Percentiles rank a stretch among this genome's conserved stretches.
Conservation (phyloP, 2,113 vertebrate species). For the Glareola pratincola region DNA sequence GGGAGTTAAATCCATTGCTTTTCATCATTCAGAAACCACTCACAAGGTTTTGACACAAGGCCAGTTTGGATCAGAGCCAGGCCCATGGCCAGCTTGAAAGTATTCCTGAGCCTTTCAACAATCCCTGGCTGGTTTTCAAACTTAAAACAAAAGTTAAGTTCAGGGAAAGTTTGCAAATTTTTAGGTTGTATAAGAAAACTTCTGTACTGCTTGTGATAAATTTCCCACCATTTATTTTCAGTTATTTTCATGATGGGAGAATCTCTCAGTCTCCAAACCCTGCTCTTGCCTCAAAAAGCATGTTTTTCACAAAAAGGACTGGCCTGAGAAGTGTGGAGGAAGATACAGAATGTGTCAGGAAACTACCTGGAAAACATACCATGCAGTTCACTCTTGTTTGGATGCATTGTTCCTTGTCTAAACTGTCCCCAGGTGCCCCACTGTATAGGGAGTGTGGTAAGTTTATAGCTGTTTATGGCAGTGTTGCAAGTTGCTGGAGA, state of each 20-base stretch:
- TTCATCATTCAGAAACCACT: conserved; percentile 56
- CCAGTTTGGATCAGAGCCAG: conserved; percentile 29
- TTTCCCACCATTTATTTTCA: background rate
- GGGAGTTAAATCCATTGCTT: conserved; percentile 21
- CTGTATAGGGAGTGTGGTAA: background rate
- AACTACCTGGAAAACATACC: background rate
- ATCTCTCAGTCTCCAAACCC: background rate
- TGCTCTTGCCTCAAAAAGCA: background rate
- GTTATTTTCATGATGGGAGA: background rate
- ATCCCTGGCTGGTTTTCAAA: conserved; percentile 52
- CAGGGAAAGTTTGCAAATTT: conserved; percentile 30
- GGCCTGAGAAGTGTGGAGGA: background rate
- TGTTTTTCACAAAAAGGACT: background rate
- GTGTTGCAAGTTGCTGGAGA: background rate
- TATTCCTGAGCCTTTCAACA: conserved; percentile 55
- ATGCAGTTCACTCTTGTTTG: background rate
- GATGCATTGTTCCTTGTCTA: background rate
- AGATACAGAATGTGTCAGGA: background rate
- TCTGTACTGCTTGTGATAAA: background rate
- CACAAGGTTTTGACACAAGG: conserved; percentile 42
- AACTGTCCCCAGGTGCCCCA: background rate
- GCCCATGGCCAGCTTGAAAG: conserved; percentile 6
- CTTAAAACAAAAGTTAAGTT: conserved; percentile 37
- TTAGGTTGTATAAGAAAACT: background rate
- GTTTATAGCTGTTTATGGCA: background rate